Percentiles rank a stretch among this genome's conserved stretches.
Conservation (phyloP, 2,113 vertebrate species). For the Cricetomys ansorgei region DNA sequence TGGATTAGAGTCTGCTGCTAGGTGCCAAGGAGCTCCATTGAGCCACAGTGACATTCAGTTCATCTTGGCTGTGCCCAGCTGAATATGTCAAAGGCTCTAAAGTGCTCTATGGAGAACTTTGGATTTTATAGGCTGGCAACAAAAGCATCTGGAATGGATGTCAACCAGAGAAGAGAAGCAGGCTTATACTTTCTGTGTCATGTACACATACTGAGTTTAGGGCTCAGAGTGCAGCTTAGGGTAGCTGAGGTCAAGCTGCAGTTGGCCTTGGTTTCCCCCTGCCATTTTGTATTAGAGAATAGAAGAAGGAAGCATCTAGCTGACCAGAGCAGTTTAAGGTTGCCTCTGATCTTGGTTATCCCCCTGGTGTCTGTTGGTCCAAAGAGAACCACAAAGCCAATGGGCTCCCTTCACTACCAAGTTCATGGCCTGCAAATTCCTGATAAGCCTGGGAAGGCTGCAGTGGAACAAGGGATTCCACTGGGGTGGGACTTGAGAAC, state of each 20-base stretch:
- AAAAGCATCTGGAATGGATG: conserved; percentile 51
- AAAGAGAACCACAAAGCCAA: not conserved
- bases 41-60: conserved; percentile 37
- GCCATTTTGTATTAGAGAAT: not conserved
- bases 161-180: conserved; percentile 27
- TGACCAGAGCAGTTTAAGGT: not conserved
- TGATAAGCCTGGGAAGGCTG: not conserved
- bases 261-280: not conserved
- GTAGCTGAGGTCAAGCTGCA: not conserved
- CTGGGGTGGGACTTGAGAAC: not conserved
- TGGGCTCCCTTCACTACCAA: not conserved
- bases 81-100: conserved; percentile 47
- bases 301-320: not conserved
- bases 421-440: not conserved
- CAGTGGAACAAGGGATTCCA: not conserved
- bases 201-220: not conserved
- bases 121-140: conserved; percentile 45
- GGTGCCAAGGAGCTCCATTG: not conserved
- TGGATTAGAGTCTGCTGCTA: not conserved
- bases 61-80: not conserved
- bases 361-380: not conserved
- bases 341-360: not conserved
- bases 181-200: conserved; percentile 48
- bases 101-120: not conserved
- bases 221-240: not conserved